Evolutionary conservation across 2,113 vertebrate genomes (phyloP).

Genomic region (Chionis minor): DNA sequence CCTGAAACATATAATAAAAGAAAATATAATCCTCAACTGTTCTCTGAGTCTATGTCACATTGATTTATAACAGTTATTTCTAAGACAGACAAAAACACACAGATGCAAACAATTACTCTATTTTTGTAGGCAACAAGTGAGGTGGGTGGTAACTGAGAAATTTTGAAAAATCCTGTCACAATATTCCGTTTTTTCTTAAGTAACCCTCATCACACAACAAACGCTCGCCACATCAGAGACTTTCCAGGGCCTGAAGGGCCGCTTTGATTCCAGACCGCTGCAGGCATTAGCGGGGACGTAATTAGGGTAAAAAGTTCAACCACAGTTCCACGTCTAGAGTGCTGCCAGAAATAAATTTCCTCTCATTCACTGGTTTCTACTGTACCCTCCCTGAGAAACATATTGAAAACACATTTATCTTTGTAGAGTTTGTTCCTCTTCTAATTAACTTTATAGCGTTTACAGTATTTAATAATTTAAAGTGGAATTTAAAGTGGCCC

Average conservation of each 20-base stretch:
- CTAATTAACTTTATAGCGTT: constrained; percentile 81
- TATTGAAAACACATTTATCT: constrained; percentile 88
- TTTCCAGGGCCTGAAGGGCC: constrained; percentile 84
- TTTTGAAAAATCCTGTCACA: constrained; percentile 81
- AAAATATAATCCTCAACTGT: constrained; percentile 51
- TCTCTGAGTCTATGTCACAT: constrained; percentile 67
- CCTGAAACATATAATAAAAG: neutral
- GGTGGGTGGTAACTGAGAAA: constrained; percentile 88
- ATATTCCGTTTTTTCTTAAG: constrained; percentile 78
- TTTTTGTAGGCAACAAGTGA: constrained; percentile 90
- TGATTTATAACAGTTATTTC: constrained; percentile 86
- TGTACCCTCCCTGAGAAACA: constrained; percentile 77
- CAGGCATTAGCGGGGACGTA: constrained; percentile 92
- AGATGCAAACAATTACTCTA: constrained; percentile 90
- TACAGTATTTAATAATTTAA: constrained; percentile 79
- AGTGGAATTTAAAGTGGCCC: constrained; percentile 66
- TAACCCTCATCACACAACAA: constrained; percentile 88
- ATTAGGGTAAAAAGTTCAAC: constrained; percentile 99
- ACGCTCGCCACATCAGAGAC: constrained; percentile 91
- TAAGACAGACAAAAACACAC: constrained; percentile 75
- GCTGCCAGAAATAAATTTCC: constrained; percentile 90
- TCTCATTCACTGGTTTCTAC: constrained; percentile 80
- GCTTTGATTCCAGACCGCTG: constrained; percentile 91
- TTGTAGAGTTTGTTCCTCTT: constrained; percentile 75
- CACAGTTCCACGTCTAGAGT: constrained; percentile 83